A percentile compares a stretch with the other conserved stretches of the same genome.
Evolutionary conservation across 2,888 invertebrate species (phyloP).

Genomic region (Drosophila austrosaltans): DNA sequence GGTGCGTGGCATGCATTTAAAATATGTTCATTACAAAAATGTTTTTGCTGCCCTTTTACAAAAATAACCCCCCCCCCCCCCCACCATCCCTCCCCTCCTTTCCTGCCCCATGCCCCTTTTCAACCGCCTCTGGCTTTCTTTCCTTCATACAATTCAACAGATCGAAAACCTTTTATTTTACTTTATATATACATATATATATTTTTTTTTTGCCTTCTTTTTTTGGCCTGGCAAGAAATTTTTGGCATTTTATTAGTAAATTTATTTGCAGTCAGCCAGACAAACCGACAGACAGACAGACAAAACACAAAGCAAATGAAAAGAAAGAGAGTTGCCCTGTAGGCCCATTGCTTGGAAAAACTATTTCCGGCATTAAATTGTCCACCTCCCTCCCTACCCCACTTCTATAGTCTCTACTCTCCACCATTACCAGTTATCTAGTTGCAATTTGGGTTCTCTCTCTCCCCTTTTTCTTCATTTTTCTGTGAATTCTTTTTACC

Average conservation of each 20-base stretch:
- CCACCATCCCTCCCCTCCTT: background rate
- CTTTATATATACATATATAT: too few relatives aligned
- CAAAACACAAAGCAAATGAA: background rate
- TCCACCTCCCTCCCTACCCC: conserved; percentile 19
- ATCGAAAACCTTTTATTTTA: conserved; percentile 17
- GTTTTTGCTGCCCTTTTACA: conserved; percentile 45
- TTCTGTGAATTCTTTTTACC: conserved; percentile 4
- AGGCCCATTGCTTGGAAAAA: conserved; percentile 53
- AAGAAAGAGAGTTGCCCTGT: conserved; percentile 6
- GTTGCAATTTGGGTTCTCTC: background rate
- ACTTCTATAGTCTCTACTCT: background rate
- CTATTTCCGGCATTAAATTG: conserved; percentile 72
- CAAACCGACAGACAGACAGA: background rate
- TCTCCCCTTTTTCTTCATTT: background rate
- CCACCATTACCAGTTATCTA: background rate
- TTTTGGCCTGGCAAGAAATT: conserved; percentile 35
- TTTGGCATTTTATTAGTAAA: conserved; percentile 71
- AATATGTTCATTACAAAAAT: conserved; percentile 73
- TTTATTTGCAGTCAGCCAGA: conserved; percentile 57
- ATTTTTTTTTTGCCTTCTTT: background rate
- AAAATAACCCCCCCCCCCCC: conserved; percentile 1
- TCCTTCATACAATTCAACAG: background rate
- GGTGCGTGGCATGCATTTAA: conserved; percentile 71
- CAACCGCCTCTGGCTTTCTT: too few relatives aligned
- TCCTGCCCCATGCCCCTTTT: background rate